These are phyloP conservation scores for Ischnus inquisitorius DNA, from an alignment of 2,888 invertebrate genomes.

Conservation along the genomic window DNA sequence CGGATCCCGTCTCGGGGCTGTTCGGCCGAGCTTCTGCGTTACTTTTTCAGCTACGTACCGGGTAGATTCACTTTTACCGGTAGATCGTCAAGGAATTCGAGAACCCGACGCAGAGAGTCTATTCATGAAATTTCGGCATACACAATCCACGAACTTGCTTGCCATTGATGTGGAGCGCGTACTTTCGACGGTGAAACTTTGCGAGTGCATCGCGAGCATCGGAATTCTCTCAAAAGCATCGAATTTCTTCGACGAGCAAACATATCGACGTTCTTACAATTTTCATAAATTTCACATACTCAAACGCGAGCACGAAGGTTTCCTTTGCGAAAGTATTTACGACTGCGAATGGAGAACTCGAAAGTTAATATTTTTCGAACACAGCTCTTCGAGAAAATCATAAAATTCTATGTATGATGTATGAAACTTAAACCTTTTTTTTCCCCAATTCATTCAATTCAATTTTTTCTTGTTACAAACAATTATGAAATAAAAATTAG, in stretches of 20 bases:
- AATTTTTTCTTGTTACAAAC: no score
- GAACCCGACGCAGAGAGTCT: slow-evolving; percentile 48
- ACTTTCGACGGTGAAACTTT: not conserved
- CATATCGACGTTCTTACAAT: slow-evolving; percentile 2
- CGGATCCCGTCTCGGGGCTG: slow-evolving; percentile 12
- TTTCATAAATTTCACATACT: not conserved
- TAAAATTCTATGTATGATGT: not conserved
- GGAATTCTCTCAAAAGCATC: not conserved
- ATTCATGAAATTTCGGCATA: slow-evolving; percentile 42
- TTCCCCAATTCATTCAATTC: no score
- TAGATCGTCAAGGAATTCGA: slow-evolving; percentile 52
- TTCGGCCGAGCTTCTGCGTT: slow-evolving; percentile 24
- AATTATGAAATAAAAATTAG: no score
- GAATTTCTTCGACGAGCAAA: slow-evolving; percentile 26
- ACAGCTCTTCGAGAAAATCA: not conserved
- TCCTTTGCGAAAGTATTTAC: not conserved
- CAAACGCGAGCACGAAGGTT: not conserved
- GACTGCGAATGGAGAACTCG: not conserved
- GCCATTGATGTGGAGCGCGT: not conserved
- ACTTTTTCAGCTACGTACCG: slow-evolving; percentile 21
- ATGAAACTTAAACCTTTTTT: no score
- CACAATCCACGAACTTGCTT: not conserved
- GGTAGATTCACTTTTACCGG: slow-evolving; percentile 17
- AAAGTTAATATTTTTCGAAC: not conserved
- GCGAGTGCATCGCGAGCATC: slow-evolving; percentile 16